Evolutionary conservation across 2,888 invertebrate genomes (phyloP), one percentile per base, ranked within the genome.

Genomic region (Neoaliturus tenellus): DNA sequence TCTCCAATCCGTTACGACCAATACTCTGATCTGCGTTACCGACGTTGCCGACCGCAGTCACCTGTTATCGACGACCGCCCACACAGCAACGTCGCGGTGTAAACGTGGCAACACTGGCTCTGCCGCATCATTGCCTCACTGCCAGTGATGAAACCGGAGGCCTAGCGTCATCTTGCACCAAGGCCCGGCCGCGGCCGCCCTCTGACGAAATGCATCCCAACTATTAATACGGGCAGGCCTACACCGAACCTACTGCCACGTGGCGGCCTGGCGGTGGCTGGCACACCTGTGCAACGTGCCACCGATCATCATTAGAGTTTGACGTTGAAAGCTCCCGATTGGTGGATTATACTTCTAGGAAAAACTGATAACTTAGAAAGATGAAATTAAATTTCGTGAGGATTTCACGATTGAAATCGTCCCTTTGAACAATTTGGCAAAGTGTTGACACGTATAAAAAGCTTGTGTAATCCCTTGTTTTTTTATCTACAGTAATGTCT

Each of bases 101-200:
- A 71, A 23, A 75, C 23, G 48, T 75, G 75, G 78, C 78, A 78
- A 78, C 78, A 48, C 31, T 55, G 78, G n/a, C n/a, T n/a, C 75
- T 17, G n/a, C 71, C 71, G 41, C 73, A 39, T 69, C 39, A 48
- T 78, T 78, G 78, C 78, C 48, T 78, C 78, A 78, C 55, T 55
- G 8, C 39, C 35, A 31, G 78, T 78, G 78, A 48, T 78, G 78
- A 48, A 78, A 78, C 51, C 78, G 78, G 78, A 78, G 78, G 78
- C 78, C 78, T 78, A 78, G 78, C 78, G 78, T 78, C 78, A 78
- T 78, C 78, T 78, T 78, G 78, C 78, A 78, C 55, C 78, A 78
- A 78, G 78, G 78, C 35, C 75, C 31, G 81, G 51, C 81, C 84
- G 39, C 75, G 58, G 62, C 78, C 31, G 81, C 73, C 81, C 84